A percentile compares a stretch with the other conserved stretches of the same genome.
Conservation (phyloP, 23 tunicate genomes). For the Ciona savignyi region DNA sequence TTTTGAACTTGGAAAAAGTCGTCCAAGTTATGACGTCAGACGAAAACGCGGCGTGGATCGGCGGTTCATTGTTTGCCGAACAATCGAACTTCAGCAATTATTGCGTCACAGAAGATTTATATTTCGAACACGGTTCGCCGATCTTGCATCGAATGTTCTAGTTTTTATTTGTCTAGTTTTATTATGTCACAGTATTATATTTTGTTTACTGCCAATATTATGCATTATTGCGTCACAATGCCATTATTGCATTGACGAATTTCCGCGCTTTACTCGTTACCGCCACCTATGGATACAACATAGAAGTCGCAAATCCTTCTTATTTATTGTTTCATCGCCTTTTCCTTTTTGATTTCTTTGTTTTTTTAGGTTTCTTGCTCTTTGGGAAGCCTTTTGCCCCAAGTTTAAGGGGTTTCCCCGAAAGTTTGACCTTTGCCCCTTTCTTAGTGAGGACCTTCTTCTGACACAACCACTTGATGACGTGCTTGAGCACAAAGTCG, state of each 20-base stretch:
- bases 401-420: slow-evolving; percentile 43
- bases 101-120: slow-evolving; percentile 59
- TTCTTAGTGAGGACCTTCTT: slow-evolving; percentile 35
- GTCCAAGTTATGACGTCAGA: slow-evolving; percentile 5
- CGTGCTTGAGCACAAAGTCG: slow-evolving; percentile 66
- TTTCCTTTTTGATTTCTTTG: too few species aligned
- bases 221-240: neutral
- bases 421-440: slow-evolving; percentile 27
- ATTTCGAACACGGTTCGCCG: slow-evolving; percentile 59
- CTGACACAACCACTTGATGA: slow-evolving; percentile 42
- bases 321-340: too few species aligned
- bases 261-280: too few species aligned
- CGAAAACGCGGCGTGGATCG: slow-evolving; percentile 62
- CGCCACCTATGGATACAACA: neutral
- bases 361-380: neutral
- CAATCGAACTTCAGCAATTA: slow-evolving; percentile 23
- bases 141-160: slow-evolving; percentile 36
- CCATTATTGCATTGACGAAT: too few species aligned
- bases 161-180: neutral
- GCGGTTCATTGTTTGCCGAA: slow-evolving; percentile 54
- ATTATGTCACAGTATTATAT: neutral
- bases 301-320: neutral
- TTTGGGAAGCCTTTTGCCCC: neutral
- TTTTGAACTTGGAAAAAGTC: neutral
- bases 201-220: neutral